Conservation (phyloP, 2,113 vertebrate genomes). For the Myodes glareolus region DNA sequence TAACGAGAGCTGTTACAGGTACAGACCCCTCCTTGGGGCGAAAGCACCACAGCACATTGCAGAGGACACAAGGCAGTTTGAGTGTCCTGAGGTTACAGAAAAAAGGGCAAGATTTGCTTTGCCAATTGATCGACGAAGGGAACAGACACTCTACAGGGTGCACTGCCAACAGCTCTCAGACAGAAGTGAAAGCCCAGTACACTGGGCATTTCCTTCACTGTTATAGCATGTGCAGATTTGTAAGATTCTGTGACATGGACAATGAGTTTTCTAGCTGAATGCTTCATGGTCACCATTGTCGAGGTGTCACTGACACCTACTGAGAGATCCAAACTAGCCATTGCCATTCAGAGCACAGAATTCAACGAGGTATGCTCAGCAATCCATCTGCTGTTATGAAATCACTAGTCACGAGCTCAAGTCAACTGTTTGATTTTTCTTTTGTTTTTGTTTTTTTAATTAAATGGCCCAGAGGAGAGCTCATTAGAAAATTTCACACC, state of each 20-base stretch:
- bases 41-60: slow-evolving; percentile 66
- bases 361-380: slow-evolving; percentile 17
- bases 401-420: slow-evolving; percentile 55
- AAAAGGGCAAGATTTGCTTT: slow-evolving; percentile 59
- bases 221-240: background rate
- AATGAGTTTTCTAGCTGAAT: slow-evolving; percentile 42
- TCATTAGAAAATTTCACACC: slow-evolving; percentile 60
- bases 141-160: slow-evolving; percentile 54
- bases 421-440: slow-evolving; percentile 24
- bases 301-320: slow-evolving; percentile 69
- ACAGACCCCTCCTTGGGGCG: slow-evolving; percentile 87
- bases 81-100: slow-evolving; percentile 47
- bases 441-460: background rate
- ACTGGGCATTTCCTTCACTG: slow-evolving; percentile 72
- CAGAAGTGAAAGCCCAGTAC: slow-evolving; percentile 68
- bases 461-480: slow-evolving; percentile 50
- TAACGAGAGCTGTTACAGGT: slow-evolving; percentile 97
- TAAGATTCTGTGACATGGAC: slow-evolving; percentile 25
- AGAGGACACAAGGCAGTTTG: slow-evolving; percentile 60
- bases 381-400: slow-evolving; percentile 49
- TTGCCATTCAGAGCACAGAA: slow-evolving; percentile 47
- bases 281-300: slow-evolving; percentile 9
- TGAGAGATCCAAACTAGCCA: slow-evolving; percentile 54
- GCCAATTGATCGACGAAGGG: slow-evolving; percentile 37
- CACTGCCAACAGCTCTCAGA: slow-evolving; percentile 54